A percentile compares a stretch with the other conserved stretches of the same genome.
phyloP scores from a whole-genome alignment of 2,888 invertebrate species.

The Philhelius pedissequus region DNA sequence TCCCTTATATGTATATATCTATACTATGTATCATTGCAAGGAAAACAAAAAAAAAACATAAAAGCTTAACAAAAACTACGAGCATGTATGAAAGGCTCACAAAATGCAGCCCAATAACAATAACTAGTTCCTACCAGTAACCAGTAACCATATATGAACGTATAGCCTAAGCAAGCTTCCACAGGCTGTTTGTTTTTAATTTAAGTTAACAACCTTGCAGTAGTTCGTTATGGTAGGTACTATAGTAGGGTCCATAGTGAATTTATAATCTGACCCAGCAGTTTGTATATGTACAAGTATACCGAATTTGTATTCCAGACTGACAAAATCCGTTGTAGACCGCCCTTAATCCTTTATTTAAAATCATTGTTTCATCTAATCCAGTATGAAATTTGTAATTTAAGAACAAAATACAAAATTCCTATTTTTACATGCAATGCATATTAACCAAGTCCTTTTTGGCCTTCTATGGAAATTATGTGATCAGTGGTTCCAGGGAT shows the following conservation, averaged over 20 bases:
- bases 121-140: neutral
- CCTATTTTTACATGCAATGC: neutral
- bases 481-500: too few species aligned
- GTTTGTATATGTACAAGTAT: neutral
- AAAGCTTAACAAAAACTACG: neutral
- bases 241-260: neutral
- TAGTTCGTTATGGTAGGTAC: neutral
- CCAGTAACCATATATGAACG: too few species aligned
- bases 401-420: neutral
- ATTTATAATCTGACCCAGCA: neutral
- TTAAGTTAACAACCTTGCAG: conserved; percentile 35
- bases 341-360: neutral
- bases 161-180: neutral
- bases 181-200: conserved; percentile 58
- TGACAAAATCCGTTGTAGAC: neutral
- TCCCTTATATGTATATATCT: too few species aligned
- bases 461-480: too few species aligned
- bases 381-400: neutral
- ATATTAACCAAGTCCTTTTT: too few species aligned
- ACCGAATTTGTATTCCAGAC: neutral
- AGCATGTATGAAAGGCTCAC: conserved; percentile 5
- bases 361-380: neutral
- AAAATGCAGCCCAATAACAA: conserved; percentile 41
- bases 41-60: neutral
- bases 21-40: neutral